These are phyloP conservation scores for Rhincodon typus DNA, from an alignment of 2,797 vertebrate genomes.

Conservation along the genomic window DNA sequence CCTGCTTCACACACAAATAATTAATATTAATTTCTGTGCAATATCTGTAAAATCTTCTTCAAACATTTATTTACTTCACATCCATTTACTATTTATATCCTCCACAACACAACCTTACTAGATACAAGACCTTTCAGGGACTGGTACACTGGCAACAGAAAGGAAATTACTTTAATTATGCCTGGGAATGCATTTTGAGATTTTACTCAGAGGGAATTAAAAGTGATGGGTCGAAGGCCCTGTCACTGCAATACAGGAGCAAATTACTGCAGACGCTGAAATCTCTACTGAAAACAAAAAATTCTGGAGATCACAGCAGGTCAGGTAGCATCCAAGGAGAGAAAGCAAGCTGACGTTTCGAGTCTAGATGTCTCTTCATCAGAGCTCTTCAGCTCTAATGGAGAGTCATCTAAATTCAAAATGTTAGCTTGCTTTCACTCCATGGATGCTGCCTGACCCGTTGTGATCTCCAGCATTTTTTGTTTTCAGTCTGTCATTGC, in stretches of 20 bases:
- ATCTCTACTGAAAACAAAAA: no score
- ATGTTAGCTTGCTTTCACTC: no score
- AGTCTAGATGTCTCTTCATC: no score
- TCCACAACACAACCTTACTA: neutral
- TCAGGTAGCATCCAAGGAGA: no score
- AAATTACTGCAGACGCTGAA: no score
- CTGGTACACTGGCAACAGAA: neutral
- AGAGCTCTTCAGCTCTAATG: no score
- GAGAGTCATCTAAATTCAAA: no score
- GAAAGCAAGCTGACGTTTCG: no score
- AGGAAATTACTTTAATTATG: neutral
- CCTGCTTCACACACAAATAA: neutral
- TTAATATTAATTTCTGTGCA: neutral
- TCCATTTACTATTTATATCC: neutral
- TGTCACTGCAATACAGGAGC: neutral
- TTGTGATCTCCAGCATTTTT: no score
- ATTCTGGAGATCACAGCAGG: no score
- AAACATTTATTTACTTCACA: neutral
- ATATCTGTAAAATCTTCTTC: neutral
- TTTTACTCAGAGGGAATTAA: neutral
- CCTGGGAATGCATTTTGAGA: neutral
- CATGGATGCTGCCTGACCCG: no score
- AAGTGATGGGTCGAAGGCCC: neutral
- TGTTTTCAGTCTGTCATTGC: neutral
- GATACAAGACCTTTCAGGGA: neutral